A percentile compares a stretch with the other conserved stretches of the same genome.
phyloP scores from a whole-genome alignment of 2,888 invertebrate species.

The Pediacus dermestoides region DNA sequence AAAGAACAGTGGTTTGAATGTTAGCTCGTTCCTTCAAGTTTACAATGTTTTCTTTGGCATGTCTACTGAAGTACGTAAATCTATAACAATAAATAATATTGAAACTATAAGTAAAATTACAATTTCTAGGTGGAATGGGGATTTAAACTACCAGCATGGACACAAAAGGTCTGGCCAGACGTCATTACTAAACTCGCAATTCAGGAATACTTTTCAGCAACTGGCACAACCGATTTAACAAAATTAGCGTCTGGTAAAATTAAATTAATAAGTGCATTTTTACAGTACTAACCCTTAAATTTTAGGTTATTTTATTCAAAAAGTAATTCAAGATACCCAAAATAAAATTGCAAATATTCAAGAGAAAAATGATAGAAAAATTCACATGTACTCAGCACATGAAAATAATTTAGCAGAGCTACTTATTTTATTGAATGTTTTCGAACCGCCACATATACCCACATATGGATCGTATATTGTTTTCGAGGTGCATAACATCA shows the following conservation, averaged over 20 bases:
- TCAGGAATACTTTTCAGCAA: slow-evolving; percentile 43
- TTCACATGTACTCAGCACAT: slow-evolving; percentile 34
- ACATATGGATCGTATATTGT: slow-evolving; percentile 27
- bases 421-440: slow-evolving; percentile 29
- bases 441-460: slow-evolving; percentile 26
- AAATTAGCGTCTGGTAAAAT: slow-evolving; percentile 29
- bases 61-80: slow-evolving; percentile 62
- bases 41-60: slow-evolving; percentile 60
- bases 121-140: slow-evolving; percentile 37
- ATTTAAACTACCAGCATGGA: slow-evolving; percentile 47
- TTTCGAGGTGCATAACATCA: slow-evolving; percentile 27
- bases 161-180: slow-evolving; percentile 39
- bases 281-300: too few relatives aligned
- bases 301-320: slow-evolving; percentile 30
- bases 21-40: slow-evolving; percentile 55
- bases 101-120: too few relatives aligned
- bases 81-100: too few relatives aligned
- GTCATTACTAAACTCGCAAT: slow-evolving; percentile 39
- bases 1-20: slow-evolving; percentile 51
- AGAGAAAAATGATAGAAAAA: slow-evolving; percentile 22
- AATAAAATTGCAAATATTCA: slow-evolving; percentile 19
- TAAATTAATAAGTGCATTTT: too few relatives aligned
- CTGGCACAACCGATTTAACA: slow-evolving; percentile 38
- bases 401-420: slow-evolving; percentile 35
- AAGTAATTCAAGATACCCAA: slow-evolving; percentile 27